phyloP scores from a whole-genome alignment of 2,113 vertebrate genomes.

The Columba livia region DNA sequence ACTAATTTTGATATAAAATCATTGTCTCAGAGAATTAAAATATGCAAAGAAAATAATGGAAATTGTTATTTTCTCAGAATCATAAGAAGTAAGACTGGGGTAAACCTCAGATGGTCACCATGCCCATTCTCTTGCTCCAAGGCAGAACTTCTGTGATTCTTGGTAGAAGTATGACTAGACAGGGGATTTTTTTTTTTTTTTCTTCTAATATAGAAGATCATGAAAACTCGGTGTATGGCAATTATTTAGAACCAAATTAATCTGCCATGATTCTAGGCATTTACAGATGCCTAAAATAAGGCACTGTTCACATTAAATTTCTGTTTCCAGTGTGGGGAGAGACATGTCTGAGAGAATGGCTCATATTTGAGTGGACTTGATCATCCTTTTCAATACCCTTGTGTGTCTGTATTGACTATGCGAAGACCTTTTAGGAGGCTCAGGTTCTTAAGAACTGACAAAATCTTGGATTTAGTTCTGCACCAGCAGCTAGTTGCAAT shows the following conservation, averaged over 20 bases:
- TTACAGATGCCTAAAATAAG: background rate
- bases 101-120: background rate
- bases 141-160: background rate
- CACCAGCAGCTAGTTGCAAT: background rate
- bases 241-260: background rate
- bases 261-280: background rate
- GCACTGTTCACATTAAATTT: background rate
- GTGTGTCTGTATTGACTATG: background rate
- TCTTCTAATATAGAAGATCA: background rate
- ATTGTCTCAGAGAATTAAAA: background rate
- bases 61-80: background rate
- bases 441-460: background rate
- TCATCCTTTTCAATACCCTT: background rate
- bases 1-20: background rate
- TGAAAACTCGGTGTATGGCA: background rate
- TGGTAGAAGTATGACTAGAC: background rate
- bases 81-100: accelerated
- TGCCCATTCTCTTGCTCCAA: background rate
- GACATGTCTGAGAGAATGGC: background rate
- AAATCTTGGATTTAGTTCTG: background rate
- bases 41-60: background rate
- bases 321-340: background rate
- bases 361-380: background rate
- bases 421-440: background rate
- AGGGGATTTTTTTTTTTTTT: background rate